These are phyloP conservation scores for Octopus sinensis DNA, from an alignment of 1,140 invertebrate genomes.

Conservation along the genomic window DNA sequence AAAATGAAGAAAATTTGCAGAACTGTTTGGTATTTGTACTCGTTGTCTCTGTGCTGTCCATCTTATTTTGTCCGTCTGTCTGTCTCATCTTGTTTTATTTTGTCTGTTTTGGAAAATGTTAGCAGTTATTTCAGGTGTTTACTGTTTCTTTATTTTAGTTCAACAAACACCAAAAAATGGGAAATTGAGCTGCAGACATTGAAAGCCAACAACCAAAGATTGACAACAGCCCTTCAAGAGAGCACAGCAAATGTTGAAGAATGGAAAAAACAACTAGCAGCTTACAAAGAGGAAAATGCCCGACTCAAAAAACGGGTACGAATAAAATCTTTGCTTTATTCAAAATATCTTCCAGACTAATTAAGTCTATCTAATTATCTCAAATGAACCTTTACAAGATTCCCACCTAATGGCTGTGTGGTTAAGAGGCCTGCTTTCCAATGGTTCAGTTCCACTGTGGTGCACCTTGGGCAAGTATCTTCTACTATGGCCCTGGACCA, in stretches of 20 bases:
- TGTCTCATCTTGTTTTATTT: background rate
- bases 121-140: background rate
- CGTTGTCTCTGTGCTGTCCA: too few species aligned
- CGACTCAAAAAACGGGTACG: slow-evolving; percentile 73
- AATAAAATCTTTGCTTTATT: background rate
- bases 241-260: slow-evolving; percentile 96
- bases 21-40: too few species aligned
- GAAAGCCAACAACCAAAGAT: slow-evolving; percentile 90
- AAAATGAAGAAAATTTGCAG: too few species aligned
- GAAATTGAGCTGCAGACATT: slow-evolving; percentile 93
- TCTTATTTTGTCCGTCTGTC: background rate
- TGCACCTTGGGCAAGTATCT: too few species aligned
- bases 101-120: background rate
- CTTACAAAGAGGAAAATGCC: slow-evolving; percentile 93
- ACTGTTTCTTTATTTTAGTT: slow-evolving; percentile 63
- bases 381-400: too few species aligned
- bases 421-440: too few species aligned
- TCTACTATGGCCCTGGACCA: too few species aligned
- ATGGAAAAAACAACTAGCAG: slow-evolving; percentile 94
- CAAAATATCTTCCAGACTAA: too few species aligned
- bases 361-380: too few species aligned
- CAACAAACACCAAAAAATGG: slow-evolving; percentile 96
- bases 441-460: too few species aligned
- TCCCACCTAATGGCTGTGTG: too few species aligned
- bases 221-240: slow-evolving; percentile 93